phyloP scores from a whole-genome alignment of 2,888 invertebrate genomes.

The Aethes cnicana region DNA sequence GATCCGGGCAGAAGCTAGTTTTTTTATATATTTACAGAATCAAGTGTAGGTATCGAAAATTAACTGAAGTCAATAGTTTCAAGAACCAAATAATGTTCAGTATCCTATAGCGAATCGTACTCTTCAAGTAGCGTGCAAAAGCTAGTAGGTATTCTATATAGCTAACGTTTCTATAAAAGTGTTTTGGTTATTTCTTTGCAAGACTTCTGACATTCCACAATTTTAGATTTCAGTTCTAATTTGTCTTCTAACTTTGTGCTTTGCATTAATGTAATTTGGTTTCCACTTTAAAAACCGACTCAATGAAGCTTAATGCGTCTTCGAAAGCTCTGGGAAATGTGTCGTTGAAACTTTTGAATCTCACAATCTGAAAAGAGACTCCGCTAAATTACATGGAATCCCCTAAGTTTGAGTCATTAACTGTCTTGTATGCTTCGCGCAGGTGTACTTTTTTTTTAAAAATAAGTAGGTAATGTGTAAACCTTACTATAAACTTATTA shows the following conservation, averaged over 20 bases:
- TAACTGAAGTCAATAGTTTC: too few relatives aligned
- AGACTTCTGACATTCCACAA: too few relatives aligned
- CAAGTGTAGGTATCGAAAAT: too few relatives aligned
- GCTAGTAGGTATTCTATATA: not conserved
- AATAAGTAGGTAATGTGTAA: not conserved
- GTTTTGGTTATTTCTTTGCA: not conserved
- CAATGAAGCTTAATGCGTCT: not conserved
- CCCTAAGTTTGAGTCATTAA: not conserved
- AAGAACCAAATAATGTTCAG: too few relatives aligned
- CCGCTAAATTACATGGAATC: conserved; percentile 3
- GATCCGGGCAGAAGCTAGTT: too few relatives aligned
- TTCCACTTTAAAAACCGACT: not conserved
- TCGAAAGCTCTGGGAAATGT: conserved; percentile 9
- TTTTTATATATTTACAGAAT: too few relatives aligned
- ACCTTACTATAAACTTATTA: too few relatives aligned
- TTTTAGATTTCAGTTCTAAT: too few relatives aligned
- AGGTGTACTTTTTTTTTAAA: not conserved
- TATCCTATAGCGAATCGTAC: too few relatives aligned
- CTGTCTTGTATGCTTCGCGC: not conserved
- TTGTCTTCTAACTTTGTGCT: not conserved
- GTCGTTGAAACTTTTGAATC: conserved; percentile 11
- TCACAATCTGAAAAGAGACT: not conserved
- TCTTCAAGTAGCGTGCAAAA: not conserved
- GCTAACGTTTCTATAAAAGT: too few relatives aligned
- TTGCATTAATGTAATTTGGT: not conserved